phyloP scores from a whole-genome alignment of 2,888 invertebrate species.

The Orthonychiurus folsomi region DNA sequence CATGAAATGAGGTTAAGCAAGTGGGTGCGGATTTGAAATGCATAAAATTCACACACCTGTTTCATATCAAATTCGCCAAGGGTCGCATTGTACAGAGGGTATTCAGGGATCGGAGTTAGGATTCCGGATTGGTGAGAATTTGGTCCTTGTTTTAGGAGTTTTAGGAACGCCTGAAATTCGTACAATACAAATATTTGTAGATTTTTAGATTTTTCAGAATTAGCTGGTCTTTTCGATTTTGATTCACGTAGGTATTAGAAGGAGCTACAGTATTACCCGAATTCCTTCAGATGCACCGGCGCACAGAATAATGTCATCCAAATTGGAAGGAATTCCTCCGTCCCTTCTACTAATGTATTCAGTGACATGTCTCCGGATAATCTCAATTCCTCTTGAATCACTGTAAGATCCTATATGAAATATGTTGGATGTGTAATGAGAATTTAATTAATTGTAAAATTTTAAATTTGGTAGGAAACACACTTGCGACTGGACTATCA shows the following conservation, averaged over 20 bases:
- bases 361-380: conserved; percentile 80
- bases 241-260: too few relatives aligned
- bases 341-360: conserved; percentile 79
- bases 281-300: conserved; percentile 90
- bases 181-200: conserved; percentile 4
- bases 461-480: not conserved
- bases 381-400: conserved; percentile 81
- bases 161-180: conserved; percentile 59
- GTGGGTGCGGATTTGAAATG: too few relatives aligned
- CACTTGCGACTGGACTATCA: too few relatives aligned
- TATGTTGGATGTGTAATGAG: not conserved
- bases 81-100: conserved; percentile 93
- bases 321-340: conserved; percentile 59
- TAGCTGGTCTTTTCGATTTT: too few relatives aligned
- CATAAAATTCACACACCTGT: conserved; percentile 44
- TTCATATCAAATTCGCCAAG: conserved; percentile 81
- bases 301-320: conserved; percentile 70
- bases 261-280: too few relatives aligned
- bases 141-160: conserved; percentile 53
- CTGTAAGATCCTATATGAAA: conserved; percentile 72
- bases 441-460: not conserved
- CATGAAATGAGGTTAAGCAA: not conserved
- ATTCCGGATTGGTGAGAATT: conserved; percentile 62
- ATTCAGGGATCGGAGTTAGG: conserved; percentile 96
- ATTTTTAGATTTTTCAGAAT: too few relatives aligned